phyloP scores from a whole-genome alignment of 1,140 invertebrate species.

The Bombus waltoni region DNA sequence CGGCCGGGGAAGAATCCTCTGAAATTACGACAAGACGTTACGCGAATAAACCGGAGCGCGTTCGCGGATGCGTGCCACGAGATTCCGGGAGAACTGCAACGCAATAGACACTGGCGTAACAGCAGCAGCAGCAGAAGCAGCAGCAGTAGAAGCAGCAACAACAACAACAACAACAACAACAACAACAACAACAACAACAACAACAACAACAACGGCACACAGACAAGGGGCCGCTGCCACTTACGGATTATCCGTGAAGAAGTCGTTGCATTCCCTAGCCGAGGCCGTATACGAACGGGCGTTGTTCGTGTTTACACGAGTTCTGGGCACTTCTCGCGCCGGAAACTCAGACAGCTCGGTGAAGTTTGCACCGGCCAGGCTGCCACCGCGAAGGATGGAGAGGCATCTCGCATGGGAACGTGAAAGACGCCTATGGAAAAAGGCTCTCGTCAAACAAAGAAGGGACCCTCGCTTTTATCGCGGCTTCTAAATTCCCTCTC shows the following conservation, averaged over 20 bases:
- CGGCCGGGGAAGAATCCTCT: background rate
- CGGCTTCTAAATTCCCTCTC: slow-evolving; percentile 24
- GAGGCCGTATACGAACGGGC: slow-evolving; percentile 19
- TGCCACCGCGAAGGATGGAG: slow-evolving; percentile 1
- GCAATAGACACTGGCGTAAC: slow-evolving; percentile 39
- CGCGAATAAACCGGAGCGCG: slow-evolving; percentile 11
- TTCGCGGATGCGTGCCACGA: background rate
- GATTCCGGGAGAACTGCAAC: slow-evolving; percentile 9
- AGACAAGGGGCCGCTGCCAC: slow-evolving; percentile 24
- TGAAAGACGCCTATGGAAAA: slow-evolving; percentile 38
- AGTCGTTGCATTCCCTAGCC: slow-evolving; percentile 56
- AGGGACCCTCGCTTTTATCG: slow-evolving; percentile 60
- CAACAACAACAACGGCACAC: background rate
- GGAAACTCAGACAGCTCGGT: slow-evolving; percentile 63
- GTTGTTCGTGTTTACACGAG: slow-evolving; percentile 71
- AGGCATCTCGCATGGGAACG: slow-evolving; percentile 45
- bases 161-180: slow-evolving; percentile 19
- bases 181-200: slow-evolving; percentile 23
- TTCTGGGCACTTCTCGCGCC: slow-evolving; percentile 72
- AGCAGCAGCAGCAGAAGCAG: background rate
- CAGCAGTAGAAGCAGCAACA: too few relatives aligned
- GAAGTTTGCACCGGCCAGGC: slow-evolving; percentile 37
- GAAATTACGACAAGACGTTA: slow-evolving; percentile 15
- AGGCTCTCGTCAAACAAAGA: slow-evolving; percentile 63
- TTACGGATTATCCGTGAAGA: slow-evolving; percentile 64